These are phyloP conservation scores for Megalurothrips usitatus DNA, from an alignment of 2,888 invertebrate species.

Conservation along the genomic window DNA sequence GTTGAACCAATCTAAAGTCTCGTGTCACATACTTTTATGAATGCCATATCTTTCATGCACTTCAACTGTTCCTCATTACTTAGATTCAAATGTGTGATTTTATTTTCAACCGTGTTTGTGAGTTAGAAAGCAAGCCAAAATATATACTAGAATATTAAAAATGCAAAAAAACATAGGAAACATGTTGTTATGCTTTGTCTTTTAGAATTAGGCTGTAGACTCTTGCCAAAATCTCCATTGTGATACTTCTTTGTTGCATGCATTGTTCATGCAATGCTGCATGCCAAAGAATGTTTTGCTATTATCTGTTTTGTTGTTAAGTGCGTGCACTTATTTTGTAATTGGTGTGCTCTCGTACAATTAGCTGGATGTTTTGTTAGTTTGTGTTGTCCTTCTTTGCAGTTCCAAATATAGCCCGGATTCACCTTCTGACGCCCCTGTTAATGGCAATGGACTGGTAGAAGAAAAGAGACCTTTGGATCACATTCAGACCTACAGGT, in stretches of 20 bases:
- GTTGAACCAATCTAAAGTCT: neutral
- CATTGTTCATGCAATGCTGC: constrained; percentile 14
- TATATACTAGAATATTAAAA: too few species aligned
- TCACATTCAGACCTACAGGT: constrained; percentile 75
- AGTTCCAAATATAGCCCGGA: constrained; percentile 23
- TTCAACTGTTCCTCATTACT: constrained; percentile 2
- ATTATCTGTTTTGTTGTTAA: neutral
- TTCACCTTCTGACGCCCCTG: constrained; percentile 38
- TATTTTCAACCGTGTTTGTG: neutral
- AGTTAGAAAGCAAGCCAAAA: neutral
- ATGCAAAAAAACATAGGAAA: neutral
- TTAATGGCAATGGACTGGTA: constrained; percentile 57
- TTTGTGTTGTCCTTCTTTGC: constrained; percentile 17
- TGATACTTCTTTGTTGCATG: neutral
- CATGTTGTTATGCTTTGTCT: neutral
- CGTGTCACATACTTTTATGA: neutral
- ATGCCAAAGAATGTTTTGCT: neutral
- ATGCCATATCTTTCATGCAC: constrained; percentile 13
- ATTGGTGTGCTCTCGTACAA: neutral
- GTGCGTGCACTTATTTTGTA: neutral
- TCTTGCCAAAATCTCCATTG: neutral
- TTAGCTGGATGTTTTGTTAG: constrained; percentile 18
- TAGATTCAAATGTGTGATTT: neutral
- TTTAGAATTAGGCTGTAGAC: neutral
- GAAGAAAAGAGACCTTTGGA: constrained; percentile 63